Evolutionary conservation across 2,888 invertebrate genomes (phyloP).

Genomic region (Pristionchus entomophagus): DNA sequence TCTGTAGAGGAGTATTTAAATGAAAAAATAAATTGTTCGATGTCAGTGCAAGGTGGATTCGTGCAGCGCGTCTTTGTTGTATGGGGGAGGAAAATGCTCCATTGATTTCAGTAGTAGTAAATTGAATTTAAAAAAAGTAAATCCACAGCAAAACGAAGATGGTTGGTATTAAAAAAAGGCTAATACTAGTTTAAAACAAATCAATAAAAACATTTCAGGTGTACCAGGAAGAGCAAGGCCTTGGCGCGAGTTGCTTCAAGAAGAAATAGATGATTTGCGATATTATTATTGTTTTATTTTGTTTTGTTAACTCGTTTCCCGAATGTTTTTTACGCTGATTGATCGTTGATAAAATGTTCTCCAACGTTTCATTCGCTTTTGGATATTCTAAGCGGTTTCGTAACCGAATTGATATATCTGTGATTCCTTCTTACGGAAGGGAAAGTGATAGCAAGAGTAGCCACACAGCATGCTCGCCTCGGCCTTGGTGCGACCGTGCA

Average conservation of each 20-base stretch:
- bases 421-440: background rate
- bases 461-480: background rate
- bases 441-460: background rate
- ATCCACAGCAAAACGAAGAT: no score
- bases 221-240: constrained; percentile 45
- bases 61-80: background rate
- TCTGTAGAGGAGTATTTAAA: no score
- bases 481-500: constrained; percentile 16
- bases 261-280: constrained; percentile 26
- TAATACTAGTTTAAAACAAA: no score
- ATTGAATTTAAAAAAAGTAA: background rate
- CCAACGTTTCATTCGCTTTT: background rate
- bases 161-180: no score
- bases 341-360: constrained; percentile 16
- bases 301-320: background rate
- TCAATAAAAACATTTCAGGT: no score
- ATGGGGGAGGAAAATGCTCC: no score
- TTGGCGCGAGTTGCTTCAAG: constrained; percentile 46
- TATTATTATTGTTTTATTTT: background rate
- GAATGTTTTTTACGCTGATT: background rate
- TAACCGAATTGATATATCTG: background rate
- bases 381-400: background rate
- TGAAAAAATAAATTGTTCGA: no score
- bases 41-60: background rate
- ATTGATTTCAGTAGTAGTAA: no score